Conservation (phyloP, 2,888 invertebrate genomes). For the Habrosyne pyritoides region DNA sequence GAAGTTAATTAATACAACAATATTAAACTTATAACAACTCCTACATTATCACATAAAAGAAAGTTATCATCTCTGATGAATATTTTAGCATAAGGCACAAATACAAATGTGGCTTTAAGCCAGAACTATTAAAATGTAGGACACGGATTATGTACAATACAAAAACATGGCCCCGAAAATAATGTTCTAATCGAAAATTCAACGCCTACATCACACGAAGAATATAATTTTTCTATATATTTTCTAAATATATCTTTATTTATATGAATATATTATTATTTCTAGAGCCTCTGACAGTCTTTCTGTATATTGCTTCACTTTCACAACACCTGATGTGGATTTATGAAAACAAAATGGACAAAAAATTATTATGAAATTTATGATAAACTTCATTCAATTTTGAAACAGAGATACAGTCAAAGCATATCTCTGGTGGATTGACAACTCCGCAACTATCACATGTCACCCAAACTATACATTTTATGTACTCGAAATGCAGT, state of each 20-base stretch:
- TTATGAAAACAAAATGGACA: constrained; percentile 39
- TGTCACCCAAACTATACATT: constrained; percentile 48
- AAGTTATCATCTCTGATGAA: constrained; percentile 73
- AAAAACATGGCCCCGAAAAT: constrained; percentile 72
- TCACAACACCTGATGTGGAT: constrained; percentile 61
- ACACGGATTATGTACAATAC: constrained; percentile 56
- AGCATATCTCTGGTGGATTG: neutral
- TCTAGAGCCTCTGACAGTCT: constrained; percentile 74
- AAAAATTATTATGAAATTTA: constrained; percentile 26
- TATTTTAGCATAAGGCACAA: constrained; percentile 73
- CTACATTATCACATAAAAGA: constrained; percentile 65
- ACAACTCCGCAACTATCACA: constrained; percentile 22
- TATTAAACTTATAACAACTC: constrained; percentile 49
- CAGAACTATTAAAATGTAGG: constrained; percentile 46
- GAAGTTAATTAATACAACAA: constrained; percentile 42
- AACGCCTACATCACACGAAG: constrained; percentile 37
- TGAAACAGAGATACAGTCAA: constrained; percentile 7
- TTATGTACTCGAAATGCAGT: constrained; percentile 7
- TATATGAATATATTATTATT: constrained; percentile 45
- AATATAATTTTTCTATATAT: constrained; percentile 26
- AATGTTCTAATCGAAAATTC: constrained; percentile 36
- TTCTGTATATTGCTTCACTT: constrained; percentile 65
- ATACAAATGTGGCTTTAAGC: constrained; percentile 71
- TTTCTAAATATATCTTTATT: constrained; percentile 33
- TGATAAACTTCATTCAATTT: constrained; percentile 15